A percentile compares a stretch with the other conserved stretches of the same genome.
phyloP scores from a whole-genome alignment of 1,140 invertebrate genomes.

The Luehdorfia chinensis region DNA sequence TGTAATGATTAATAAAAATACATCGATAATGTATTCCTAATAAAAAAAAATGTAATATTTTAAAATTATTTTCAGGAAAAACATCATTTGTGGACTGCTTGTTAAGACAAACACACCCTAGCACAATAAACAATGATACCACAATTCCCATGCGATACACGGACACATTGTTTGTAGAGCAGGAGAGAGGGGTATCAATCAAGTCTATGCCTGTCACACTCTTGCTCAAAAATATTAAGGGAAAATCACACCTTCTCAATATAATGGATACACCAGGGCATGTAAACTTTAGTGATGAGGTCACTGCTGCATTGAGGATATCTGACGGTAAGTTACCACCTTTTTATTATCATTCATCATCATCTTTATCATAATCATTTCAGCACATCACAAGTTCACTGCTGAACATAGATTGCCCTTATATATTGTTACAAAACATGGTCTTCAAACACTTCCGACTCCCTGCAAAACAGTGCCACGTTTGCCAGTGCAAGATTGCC shows the following conservation, averaged over 20 bases:
- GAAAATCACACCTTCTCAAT: constrained; percentile 97
- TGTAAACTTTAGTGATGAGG: constrained; percentile 99
- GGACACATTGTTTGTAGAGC: constrained; percentile 98
- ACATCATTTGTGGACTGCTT: constrained; percentile 99
- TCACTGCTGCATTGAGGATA: constrained; percentile 96
- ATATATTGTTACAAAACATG: too few species aligned
- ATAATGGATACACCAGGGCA: constrained; percentile 99
- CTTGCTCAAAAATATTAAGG: constrained; percentile 94
- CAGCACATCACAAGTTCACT: too few species aligned
- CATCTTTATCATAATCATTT: too few species aligned
- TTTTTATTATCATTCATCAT: too few species aligned
- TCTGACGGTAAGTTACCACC: constrained; percentile 94
- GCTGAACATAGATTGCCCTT: too few species aligned
- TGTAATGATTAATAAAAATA: too few species aligned
- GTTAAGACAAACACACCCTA: constrained; percentile 97
- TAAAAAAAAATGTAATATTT: too few species aligned
- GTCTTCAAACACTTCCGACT: too few species aligned
- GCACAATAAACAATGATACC: constrained; percentile 81
- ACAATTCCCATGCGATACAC: constrained; percentile 89
- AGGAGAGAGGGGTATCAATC: constrained; percentile 97
- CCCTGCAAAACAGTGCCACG: too few species aligned
- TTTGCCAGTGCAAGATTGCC: too few species aligned
- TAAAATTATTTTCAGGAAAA: constrained; percentile 79
- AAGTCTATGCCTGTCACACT: constrained; percentile 97
- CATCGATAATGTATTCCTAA: too few species aligned